Evolutionary conservation across 2,113 vertebrate species (phyloP).

Genomic region (Colinus virginianus): DNA sequence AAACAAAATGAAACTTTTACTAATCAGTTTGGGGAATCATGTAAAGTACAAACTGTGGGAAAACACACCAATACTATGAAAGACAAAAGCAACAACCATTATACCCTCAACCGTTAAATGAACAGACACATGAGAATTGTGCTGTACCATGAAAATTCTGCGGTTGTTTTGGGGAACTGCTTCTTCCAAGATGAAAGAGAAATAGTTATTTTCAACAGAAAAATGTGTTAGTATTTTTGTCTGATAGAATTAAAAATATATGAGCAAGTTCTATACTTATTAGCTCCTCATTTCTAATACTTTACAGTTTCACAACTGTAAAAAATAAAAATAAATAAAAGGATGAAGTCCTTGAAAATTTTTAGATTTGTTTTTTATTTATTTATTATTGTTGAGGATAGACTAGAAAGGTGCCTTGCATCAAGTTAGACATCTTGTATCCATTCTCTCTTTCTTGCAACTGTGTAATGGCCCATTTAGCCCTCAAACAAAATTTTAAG

Average conservation of each 20-base stretch:
- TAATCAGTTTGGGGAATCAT: neutral
- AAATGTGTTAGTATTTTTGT: neutral
- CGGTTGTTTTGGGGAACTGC: neutral
- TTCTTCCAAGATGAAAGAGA: neutral
- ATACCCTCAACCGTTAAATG: neutral
- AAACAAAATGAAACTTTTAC: neutral
- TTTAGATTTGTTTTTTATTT: neutral
- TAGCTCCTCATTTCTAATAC: too few species aligned
- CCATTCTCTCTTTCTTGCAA: neutral
- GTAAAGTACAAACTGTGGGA: neutral
- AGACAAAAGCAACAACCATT: neutral
- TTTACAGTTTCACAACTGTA: neutral
- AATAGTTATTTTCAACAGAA: neutral
- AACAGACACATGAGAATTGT: neutral
- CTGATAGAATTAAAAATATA: neutral
- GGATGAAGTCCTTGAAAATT: neutral
- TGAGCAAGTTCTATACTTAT: neutral
- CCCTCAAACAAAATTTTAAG: neutral
- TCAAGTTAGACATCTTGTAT: neutral
- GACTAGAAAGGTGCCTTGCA: neutral
- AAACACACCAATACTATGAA: neutral
- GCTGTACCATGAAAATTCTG: neutral
- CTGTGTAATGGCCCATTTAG: neutral
- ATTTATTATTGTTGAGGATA: neutral
- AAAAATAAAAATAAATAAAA: neutral